Evolutionary conservation across 2,797 vertebrate species (phyloP), one percentile per base, ranked within the genome.

Genomic region (Xenentodon cancila): DNA sequence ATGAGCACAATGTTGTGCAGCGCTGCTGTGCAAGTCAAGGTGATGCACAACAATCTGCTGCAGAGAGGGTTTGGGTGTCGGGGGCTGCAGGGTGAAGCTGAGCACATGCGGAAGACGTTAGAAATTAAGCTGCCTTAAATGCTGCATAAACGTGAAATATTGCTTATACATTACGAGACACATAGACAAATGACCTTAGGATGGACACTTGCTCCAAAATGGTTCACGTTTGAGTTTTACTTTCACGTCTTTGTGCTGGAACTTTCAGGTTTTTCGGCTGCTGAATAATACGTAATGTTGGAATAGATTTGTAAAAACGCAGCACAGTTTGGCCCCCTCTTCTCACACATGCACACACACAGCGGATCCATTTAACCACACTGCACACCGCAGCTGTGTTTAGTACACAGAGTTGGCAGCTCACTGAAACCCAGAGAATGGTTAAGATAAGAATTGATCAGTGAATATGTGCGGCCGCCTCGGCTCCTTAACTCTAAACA

Each of bases 301-400:
- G 5, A 3, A 25, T 25, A 5, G 25, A 25, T 30, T 30, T 30
- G 30, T 30, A 30, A 30, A 30, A 30, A 30, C 7, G 30, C 30
- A 30, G 30, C 30, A 30, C 30, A 8, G 30, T 30, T 30, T 8
- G 30, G 30, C 3, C 30, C 30, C 30, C 30, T 30, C 7, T 30
- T 30, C 30, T 5, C 30, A 30, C 30, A 30, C 30, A 30, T 9
- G 7, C 32, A 11, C 9, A 37, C 34, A 37, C 34, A 37, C 34
- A 37, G 12, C 34, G 12, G 9, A 37, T 1, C 9, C 45, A 66
- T 79, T 71, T 74, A 80, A 83, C 80, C 82, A 56, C 82, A 73
- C 30, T 44, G 48, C 68, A 65, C 73, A 75, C 82, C 63, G 48
- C 83, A 79, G 74, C 73, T 73, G 68, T 64, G 78, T 78, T 80